Conservation (phyloP, 2,888 invertebrate species). For the Pheosia gnoma region DNA sequence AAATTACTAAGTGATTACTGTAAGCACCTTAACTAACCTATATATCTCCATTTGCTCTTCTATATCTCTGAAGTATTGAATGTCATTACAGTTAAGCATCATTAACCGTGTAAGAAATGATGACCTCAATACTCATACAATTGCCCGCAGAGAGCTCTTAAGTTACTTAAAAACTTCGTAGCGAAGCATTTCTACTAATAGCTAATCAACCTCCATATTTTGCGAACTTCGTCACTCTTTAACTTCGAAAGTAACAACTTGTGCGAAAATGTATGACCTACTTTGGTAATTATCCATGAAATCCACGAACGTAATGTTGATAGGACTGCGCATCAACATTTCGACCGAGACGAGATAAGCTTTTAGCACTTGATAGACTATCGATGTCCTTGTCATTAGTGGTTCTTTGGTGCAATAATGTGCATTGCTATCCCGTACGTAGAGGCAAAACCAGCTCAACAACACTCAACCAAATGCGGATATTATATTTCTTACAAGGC, state of each 20-base stretch:
- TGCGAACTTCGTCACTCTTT: slow-evolving; percentile 1
- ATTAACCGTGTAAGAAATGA: not conserved
- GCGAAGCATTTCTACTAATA: slow-evolving; percentile 5
- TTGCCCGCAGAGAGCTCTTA: not conserved
- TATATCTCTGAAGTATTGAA: not conserved
- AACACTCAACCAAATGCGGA: too few species aligned
- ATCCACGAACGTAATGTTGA: not conserved
- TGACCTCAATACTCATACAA: not conserved
- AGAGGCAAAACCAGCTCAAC: too few species aligned
- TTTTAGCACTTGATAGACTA: too few species aligned
- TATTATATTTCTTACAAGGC: too few species aligned
- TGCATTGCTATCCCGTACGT: too few species aligned
- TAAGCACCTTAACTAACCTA: too few species aligned
- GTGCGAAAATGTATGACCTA: slow-evolving; percentile 26
- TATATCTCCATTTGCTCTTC: not conserved
- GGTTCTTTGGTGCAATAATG: too few species aligned
- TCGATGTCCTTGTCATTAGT: too few species aligned
- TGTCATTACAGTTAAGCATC: not conserved
- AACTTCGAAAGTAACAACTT: slow-evolving; percentile 19
- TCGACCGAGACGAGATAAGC: not conserved
- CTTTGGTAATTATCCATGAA: slow-evolving; percentile 10
- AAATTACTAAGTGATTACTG: too few species aligned
- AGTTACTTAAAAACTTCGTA: slow-evolving; percentile 1
- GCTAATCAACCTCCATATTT: slow-evolving; percentile 26
- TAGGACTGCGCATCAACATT: not conserved